These are phyloP conservation scores for Arctocebus calabarensis DNA, from an alignment of 2,797 vertebrate genomes.

Conservation along the genomic window DNA sequence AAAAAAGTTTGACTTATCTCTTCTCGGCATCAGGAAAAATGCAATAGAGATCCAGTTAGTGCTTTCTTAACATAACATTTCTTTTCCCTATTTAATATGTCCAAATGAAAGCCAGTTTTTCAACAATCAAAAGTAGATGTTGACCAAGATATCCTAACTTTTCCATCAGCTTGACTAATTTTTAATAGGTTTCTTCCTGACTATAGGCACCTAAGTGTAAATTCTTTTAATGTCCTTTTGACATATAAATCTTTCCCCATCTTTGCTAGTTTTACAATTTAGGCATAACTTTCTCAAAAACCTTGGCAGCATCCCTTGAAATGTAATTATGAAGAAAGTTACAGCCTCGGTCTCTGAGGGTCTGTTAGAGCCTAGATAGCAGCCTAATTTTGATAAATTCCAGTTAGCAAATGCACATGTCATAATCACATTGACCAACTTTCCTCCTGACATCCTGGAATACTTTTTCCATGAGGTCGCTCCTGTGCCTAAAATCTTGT, in stretches of 20 bases:
- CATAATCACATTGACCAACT: not conserved
- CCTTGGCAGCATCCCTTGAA: not conserved
- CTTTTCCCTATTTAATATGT: not conserved
- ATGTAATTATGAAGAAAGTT: not conserved
- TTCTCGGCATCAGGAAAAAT: not conserved
- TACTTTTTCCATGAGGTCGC: not conserved
- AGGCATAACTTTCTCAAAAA: not conserved
- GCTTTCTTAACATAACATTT: not conserved
- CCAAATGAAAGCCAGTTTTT: not conserved
- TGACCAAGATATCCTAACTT: not conserved
- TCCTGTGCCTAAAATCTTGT: not conserved
- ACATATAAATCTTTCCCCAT: not conserved
- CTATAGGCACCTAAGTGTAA: not conserved
- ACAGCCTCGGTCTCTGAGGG: not conserved
- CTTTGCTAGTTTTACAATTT: not conserved
- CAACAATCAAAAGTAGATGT: not conserved
- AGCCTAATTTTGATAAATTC: not conserved
- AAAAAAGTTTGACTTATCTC: not conserved
- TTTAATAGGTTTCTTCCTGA: not conserved
- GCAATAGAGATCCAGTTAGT: not conserved
- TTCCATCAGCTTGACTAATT: not conserved
- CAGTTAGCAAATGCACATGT: not conserved
- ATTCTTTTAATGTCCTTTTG: not conserved
- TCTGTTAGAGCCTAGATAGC: not conserved
- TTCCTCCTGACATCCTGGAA: not conserved